phyloP scores from a whole-genome alignment of 2,113 vertebrate species.

The Psilopogon haemacephalus region DNA sequence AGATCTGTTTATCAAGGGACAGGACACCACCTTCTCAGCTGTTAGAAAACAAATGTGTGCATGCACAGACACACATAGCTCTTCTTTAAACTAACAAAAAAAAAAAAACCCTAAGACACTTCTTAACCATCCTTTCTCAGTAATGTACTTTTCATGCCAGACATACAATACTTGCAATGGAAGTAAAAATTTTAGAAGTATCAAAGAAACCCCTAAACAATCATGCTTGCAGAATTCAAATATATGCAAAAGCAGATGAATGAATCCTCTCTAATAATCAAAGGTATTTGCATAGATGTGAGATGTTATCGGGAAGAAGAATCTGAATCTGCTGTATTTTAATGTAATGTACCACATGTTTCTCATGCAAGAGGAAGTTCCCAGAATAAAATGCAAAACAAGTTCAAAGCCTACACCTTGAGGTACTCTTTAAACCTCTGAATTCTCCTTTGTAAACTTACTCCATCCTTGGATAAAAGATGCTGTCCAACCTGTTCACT shows the following conservation, averaged over 20 bases:
- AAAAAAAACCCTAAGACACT: not conserved
- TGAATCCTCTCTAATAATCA: not conserved
- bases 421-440: not conserved
- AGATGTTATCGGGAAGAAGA: not conserved
- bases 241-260: not conserved
- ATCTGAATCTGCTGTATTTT: not conserved
- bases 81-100: not conserved
- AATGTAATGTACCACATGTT: not conserved
- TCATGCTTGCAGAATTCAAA: not conserved
- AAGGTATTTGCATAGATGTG: not conserved
- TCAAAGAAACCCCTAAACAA: not conserved
- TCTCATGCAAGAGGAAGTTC: not conserved
- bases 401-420: not conserved
- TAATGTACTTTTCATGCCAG: not conserved
- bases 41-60: not conserved
- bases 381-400: not conserved
- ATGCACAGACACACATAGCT: not conserved
- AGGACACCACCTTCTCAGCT: not conserved
- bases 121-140: not conserved
- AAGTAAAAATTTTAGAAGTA: not conserved
- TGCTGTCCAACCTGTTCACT: not conserved
- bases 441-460: not conserved
- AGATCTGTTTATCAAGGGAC: not conserved
- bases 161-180: not conserved
- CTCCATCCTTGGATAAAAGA: not conserved